A percentile compares a stretch with the other conserved stretches of the same genome.
Conservation (phyloP, 2,797 vertebrate species). For the Rousettus madagascariensis region DNA sequence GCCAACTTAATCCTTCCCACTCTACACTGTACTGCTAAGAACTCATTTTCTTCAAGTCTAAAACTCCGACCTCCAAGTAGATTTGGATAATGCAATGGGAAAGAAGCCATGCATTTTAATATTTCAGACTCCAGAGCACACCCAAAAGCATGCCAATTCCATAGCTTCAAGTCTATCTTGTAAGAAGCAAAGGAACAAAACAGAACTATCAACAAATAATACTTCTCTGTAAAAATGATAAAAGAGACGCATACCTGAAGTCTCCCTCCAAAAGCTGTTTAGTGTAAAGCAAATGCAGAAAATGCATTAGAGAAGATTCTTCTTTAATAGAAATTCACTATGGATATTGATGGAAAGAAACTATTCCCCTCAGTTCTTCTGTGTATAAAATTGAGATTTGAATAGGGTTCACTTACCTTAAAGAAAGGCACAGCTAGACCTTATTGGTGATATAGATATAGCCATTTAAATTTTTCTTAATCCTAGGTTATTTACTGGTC, state of each 20-base stretch:
- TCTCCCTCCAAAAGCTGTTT: background rate
- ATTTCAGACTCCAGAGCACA: background rate
- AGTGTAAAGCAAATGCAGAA: background rate
- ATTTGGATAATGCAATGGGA: constrained; percentile 17
- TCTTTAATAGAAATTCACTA: background rate
- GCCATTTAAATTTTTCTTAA: background rate
- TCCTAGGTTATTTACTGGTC: background rate
- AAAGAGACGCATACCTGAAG: background rate
- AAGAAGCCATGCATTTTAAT: constrained; percentile 47
- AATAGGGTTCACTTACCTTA: constrained; percentile 57
- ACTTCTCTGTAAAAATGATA: background rate
- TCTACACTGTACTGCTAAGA: background rate
- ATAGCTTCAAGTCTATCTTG: background rate
- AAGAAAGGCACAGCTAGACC: background rate
- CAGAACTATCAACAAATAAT: background rate
- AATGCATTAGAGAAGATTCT: background rate
- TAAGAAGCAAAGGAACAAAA: background rate
- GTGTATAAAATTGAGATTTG: background rate
- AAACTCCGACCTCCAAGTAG: constrained; percentile 10
- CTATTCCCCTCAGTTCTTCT: background rate
- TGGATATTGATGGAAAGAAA: background rate
- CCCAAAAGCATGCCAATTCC: background rate
- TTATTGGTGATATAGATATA: background rate
- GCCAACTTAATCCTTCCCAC: constrained; percentile 36
- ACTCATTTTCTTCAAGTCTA: constrained; percentile 49